A percentile compares a stretch with the other conserved stretches of the same genome.
These are phyloP conservation scores for Ginglymostoma cirratum DNA, from an alignment of 2,113 vertebrate genomes.

Conservation along the genomic window DNA sequence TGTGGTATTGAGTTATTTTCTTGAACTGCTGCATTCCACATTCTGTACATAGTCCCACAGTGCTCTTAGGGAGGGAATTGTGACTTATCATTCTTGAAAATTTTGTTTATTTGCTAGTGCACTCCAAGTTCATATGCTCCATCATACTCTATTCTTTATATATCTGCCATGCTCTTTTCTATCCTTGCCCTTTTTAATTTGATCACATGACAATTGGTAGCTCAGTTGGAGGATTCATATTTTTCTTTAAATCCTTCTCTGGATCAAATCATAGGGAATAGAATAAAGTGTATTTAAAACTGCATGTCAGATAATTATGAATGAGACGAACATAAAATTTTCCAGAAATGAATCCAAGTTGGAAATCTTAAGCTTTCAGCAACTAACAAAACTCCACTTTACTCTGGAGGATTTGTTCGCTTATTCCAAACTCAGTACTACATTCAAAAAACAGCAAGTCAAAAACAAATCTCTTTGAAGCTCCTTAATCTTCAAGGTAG, in stretches of 20 bases:
- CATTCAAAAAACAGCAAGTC: not conserved
- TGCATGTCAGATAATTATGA: not conserved
- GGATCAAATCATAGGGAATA: too few relatives aligned
- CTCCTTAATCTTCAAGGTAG: not conserved
- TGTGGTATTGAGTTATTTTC: too few relatives aligned
- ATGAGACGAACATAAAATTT: not conserved
- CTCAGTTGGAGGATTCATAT: not conserved
- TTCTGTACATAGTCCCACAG: too few relatives aligned
- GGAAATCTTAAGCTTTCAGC: not conserved
- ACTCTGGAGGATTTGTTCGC: not conserved
- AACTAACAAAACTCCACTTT: not conserved
- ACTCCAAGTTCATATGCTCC: too few relatives aligned
- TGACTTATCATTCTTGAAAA: too few relatives aligned
- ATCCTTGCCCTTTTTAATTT: too few relatives aligned
- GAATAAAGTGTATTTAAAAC: too few relatives aligned
- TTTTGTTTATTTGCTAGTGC: too few relatives aligned
- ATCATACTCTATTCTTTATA: too few relatives aligned
- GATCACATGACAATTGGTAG: not conserved
- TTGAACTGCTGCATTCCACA: too few relatives aligned
- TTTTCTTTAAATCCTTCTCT: not conserved
- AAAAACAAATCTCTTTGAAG: not conserved
- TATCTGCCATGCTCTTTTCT: too few relatives aligned
- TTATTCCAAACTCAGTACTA: not conserved
- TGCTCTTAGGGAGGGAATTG: too few relatives aligned
- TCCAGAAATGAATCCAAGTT: not conserved